A percentile compares a stretch with the other conserved stretches of the same genome.
These are phyloP conservation scores for Lepisosteus osseus DNA, from an alignment of 2,113 vertebrate species.

Conservation along the genomic window DNA sequence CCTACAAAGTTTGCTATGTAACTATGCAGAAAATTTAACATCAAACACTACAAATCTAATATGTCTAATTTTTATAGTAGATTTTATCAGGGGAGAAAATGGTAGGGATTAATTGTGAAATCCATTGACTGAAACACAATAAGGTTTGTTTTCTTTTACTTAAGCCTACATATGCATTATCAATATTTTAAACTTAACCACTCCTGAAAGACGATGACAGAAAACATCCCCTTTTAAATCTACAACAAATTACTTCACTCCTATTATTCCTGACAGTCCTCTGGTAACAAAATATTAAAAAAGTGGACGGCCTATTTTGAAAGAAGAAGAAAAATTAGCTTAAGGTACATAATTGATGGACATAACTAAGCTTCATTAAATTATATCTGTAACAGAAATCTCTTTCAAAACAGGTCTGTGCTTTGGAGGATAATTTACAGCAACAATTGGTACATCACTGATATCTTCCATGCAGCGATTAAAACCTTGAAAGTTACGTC, in stretches of 20 bases:
- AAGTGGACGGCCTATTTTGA: background rate
- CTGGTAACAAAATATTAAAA: background rate
- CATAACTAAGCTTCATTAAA: constrained; percentile 15
- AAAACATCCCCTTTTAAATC: background rate
- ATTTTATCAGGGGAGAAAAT: background rate
- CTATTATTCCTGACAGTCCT: background rate
- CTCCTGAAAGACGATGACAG: background rate
- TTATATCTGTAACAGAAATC: constrained; percentile 20
- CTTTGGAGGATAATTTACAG: constrained; percentile 10
- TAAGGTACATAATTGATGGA: constrained; percentile 5
- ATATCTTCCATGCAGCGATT: too few relatives aligned
- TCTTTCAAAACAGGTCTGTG: constrained; percentile 14
- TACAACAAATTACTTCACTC: background rate
- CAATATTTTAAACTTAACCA: background rate
- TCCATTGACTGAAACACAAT: too few relatives aligned
- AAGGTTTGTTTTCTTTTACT: too few relatives aligned
- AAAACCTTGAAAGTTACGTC: too few relatives aligned
- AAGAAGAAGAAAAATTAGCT: background rate
- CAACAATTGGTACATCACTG: too few relatives aligned
- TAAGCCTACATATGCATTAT: too few relatives aligned
- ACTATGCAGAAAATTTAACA: background rate
- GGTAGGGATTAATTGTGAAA: background rate
- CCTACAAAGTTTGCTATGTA: constrained; percentile 4
- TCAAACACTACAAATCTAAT: constrained; percentile 1
- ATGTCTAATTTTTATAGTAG: background rate